Percentiles rank a stretch among this genome's conserved stretches.
These are phyloP conservation scores for Nyctereutes procyonoides DNA, from an alignment of 2,113 vertebrate genomes.

Conservation along the genomic window DNA sequence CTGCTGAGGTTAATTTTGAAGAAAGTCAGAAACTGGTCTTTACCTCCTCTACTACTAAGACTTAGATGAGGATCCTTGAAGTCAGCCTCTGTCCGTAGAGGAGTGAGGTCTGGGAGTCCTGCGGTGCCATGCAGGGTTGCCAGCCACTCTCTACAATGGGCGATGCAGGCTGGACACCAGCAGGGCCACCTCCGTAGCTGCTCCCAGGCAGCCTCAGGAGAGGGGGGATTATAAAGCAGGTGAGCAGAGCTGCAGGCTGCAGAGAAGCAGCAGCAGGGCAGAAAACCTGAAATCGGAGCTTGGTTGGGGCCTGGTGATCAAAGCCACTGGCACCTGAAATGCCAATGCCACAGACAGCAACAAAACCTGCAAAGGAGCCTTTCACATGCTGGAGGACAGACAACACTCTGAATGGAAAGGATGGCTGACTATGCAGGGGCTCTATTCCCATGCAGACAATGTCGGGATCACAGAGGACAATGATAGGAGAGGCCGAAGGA, in stretches of 20 bases:
- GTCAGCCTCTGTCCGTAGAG: background rate
- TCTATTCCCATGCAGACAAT: background rate
- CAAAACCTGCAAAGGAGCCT: background rate
- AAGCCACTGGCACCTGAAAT: background rate
- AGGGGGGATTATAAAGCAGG: background rate
- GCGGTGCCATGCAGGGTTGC: background rate
- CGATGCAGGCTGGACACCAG: background rate
- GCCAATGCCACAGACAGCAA: background rate
- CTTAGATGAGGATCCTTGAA: background rate
- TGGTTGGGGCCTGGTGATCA: background rate
- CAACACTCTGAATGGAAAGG: background rate
- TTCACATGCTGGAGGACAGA: background rate
- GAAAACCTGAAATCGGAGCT: background rate
- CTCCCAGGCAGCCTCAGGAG: background rate
- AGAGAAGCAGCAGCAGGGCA: background rate
- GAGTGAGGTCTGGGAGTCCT: background rate
- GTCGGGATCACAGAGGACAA: background rate
- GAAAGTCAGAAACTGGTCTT: background rate
- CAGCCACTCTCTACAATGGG: background rate
- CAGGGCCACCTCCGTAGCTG: background rate
- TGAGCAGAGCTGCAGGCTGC: background rate
- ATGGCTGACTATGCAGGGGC: background rate
- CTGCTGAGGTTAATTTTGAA: background rate
- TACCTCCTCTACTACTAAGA: background rate
- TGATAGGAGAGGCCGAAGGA: background rate